phyloP scores from a whole-genome alignment of 2,888 invertebrate species.

The Opisthograptis luteolata region DNA sequence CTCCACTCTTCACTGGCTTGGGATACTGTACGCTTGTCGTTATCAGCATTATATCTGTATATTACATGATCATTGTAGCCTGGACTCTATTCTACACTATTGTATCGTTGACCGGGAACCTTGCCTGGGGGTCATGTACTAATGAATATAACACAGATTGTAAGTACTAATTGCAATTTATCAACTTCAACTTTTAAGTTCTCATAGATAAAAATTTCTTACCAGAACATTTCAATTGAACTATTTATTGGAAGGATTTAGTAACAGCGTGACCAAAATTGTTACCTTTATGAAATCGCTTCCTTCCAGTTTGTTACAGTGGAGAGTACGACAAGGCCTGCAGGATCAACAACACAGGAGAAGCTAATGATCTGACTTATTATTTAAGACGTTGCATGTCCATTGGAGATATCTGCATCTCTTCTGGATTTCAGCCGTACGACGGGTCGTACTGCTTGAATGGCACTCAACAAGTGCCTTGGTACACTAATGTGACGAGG shows the following conservation, averaged over 20 bases:
- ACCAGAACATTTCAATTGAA: too few species aligned
- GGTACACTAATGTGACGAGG: slow-evolving; percentile 82
- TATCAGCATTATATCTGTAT: slow-evolving; percentile 88
- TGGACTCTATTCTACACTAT: slow-evolving; percentile 91
- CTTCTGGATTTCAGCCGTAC: slow-evolving; percentile 61
- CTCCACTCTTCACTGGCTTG: slow-evolving; percentile 85
- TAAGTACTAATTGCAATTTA: too few species aligned
- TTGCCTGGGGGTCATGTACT: slow-evolving; percentile 89
- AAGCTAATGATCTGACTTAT: slow-evolving; percentile 72
- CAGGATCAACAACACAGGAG: slow-evolving; percentile 61
- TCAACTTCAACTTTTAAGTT: too few species aligned
- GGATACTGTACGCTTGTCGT: slow-evolving; percentile 88
- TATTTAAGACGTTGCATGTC: slow-evolving; percentile 78
- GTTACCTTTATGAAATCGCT: slow-evolving; percentile 15
- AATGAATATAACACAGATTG: slow-evolving; percentile 85
- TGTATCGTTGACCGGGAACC: slow-evolving; percentile 85
- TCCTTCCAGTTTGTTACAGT: slow-evolving; percentile 85
- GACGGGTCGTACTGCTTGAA: slow-evolving; percentile 78
- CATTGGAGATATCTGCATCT: slow-evolving; percentile 78
- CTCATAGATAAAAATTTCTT: too few species aligned
- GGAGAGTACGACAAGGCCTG: slow-evolving; percentile 85
- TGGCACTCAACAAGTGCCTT: slow-evolving; percentile 58
- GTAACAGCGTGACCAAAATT: neutral
- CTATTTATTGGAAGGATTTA: neutral
- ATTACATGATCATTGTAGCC: slow-evolving; percentile 92